Conservation (phyloP, 1,140 invertebrate species). For the Idris sp. region DNA sequence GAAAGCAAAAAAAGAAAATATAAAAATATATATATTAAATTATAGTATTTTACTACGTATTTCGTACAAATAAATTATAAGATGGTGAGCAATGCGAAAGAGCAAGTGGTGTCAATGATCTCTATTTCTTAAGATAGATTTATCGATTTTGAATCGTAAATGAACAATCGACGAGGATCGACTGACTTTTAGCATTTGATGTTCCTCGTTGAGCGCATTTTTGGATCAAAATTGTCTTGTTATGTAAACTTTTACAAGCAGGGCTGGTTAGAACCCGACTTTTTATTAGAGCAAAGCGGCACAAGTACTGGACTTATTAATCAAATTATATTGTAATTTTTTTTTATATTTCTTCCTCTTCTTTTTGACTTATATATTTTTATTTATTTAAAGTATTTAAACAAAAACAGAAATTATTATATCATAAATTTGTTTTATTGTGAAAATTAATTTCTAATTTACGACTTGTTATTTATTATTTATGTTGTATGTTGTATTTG, state of each 20-base stretch:
- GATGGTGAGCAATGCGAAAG: constrained; percentile 9
- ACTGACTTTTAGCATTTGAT: constrained; percentile 34
- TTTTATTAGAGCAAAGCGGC: constrained; percentile 28
- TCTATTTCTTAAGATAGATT: constrained; percentile 64
- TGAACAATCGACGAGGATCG: constrained; percentile 28
- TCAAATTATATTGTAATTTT: constrained; percentile 48
- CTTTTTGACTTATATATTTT: constrained; percentile 21
- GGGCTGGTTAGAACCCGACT: constrained; percentile 46
- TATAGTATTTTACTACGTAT: constrained; percentile 54
- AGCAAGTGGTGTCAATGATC: constrained; percentile 64
- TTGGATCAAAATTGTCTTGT: constrained; percentile 51
- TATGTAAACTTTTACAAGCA: constrained; percentile 48
- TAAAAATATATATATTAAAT: constrained; percentile 24
- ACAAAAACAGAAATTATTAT: constrained; percentile 12
- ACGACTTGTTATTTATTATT: constrained; percentile 43
- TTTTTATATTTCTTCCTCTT: too few relatives aligned
- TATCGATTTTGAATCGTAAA: constrained; percentile 38
- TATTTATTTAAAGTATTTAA: constrained; percentile 29
- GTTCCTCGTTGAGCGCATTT: constrained; percentile 33
- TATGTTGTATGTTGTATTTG: constrained; percentile 23
- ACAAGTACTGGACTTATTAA: constrained; percentile 38
- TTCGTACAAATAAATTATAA: constrained; percentile 29
- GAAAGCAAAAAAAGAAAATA: not conserved
- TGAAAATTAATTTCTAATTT: too few relatives aligned
- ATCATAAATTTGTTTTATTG: constrained; percentile 16